Percentiles rank a stretch among this genome's conserved stretches.
These are phyloP conservation scores for Bicyclus anynana DNA, from an alignment of 1,140 invertebrate species.

Conservation along the genomic window DNA sequence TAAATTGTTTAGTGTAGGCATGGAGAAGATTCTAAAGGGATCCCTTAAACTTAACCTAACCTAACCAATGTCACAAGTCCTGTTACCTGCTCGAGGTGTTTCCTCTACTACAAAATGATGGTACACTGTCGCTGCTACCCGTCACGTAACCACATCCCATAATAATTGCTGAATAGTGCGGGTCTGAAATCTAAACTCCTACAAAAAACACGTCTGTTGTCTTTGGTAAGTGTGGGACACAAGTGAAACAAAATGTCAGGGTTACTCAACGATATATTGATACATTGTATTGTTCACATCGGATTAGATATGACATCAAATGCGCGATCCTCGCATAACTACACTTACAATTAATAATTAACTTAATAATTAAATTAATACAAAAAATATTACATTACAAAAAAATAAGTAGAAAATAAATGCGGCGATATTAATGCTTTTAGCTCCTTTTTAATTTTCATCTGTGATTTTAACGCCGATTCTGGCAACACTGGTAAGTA, in stretches of 20 bases:
- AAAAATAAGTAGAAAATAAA: conserved; percentile 51
- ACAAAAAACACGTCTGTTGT: too few species aligned
- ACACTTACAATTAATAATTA: conserved; percentile 31
- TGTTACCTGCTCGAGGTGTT: too few species aligned
- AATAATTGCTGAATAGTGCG: too few species aligned
- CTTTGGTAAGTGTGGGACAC: too few species aligned
- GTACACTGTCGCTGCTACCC: too few species aligned
- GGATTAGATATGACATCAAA: conserved; percentile 49
- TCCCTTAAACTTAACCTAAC: too few species aligned
- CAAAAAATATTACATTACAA: conserved; percentile 36
- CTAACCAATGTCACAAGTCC: too few species aligned
- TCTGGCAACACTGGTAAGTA: conserved; percentile 28
- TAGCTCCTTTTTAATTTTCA: conserved; percentile 40
- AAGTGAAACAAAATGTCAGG: conserved; percentile 34
- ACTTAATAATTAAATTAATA: conserved; percentile 32
- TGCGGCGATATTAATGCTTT: conserved; percentile 40
- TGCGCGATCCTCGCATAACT: conserved; percentile 46
- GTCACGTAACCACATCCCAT: too few species aligned
- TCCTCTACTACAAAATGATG: too few species aligned
- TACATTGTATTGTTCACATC: conserved; percentile 46
- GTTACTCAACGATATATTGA: conserved; percentile 46
- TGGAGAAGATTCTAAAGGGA: too few species aligned
- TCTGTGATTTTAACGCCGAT: conserved; percentile 54
- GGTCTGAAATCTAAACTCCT: too few species aligned
- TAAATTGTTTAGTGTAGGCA: too few species aligned